Percentiles rank a stretch among this genome's conserved stretches.
Conservation (phyloP, 2,888 invertebrate species). For the Strigamia crassipes region DNA sequence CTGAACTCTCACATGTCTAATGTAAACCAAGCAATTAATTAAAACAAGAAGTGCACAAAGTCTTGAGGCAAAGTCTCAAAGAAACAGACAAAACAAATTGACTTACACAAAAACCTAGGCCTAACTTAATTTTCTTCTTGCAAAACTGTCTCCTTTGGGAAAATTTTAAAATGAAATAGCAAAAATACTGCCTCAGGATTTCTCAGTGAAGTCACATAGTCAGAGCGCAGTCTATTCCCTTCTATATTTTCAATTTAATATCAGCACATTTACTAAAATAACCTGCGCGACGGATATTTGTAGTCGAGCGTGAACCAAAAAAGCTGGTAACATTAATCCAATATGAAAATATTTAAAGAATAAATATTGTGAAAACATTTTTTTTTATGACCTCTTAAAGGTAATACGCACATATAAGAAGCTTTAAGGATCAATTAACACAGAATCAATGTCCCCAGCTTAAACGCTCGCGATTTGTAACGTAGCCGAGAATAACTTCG, state of each 20-base stretch:
- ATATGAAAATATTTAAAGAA: background rate
- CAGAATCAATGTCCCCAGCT: no score
- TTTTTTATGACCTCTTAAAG: background rate
- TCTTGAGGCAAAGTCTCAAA: background rate
- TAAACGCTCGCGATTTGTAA: no score
- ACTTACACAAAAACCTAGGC: background rate
- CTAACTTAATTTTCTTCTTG: constrained; percentile 13
- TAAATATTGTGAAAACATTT: background rate
- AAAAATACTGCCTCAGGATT: constrained; percentile 13
- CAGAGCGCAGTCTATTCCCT: background rate
- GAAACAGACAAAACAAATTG: constrained; percentile 24
- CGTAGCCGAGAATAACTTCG: no score
- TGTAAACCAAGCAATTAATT: constrained; percentile 22
- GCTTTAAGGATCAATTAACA: no score
- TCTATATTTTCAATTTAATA: constrained; percentile 10
- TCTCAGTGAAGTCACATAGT: background rate
- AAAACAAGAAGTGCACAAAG: constrained; percentile 15
- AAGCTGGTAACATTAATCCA: background rate
- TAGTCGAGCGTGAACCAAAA: background rate
- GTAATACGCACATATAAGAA: no score
- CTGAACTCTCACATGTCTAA: constrained; percentile 13
- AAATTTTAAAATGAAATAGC: constrained; percentile 11
- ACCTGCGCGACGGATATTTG: background rate
- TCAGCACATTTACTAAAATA: background rate
- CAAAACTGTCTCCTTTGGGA: constrained; percentile 13